Conservation (phyloP, 2,797 vertebrate genomes). For the Lithobates sylvaticus region DNA sequence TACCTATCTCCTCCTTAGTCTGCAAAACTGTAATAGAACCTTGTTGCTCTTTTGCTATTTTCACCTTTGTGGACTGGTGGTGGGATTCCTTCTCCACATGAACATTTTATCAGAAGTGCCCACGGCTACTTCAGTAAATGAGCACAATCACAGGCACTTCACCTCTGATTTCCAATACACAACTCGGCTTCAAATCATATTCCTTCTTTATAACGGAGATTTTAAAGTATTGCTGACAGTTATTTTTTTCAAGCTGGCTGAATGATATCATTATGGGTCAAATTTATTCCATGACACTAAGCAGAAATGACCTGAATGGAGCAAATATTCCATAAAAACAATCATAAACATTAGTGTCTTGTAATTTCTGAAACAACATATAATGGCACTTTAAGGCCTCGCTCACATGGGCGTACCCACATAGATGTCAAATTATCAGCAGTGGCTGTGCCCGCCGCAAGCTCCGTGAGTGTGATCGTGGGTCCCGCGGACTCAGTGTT, state of each 20-base stretch:
- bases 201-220: slow-evolving; percentile 19
- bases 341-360: too few relatives aligned
- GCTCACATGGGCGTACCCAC: too few relatives aligned
- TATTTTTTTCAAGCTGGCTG: not conserved
- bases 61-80: slow-evolving; percentile 12
- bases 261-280: not conserved
- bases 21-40: not conserved
- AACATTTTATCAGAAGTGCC: slow-evolving; percentile 23
- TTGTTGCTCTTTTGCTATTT: slow-evolving; percentile 5
- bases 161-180: slow-evolving; percentile 38
- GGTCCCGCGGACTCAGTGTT: too few relatives aligned
- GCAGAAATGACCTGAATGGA: too few relatives aligned
- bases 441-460: too few relatives aligned
- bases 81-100: not conserved
- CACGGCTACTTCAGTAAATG: slow-evolving; percentile 18
- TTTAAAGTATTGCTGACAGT: slow-evolving; percentile 25
- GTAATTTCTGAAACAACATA: too few relatives aligned
- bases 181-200: slow-evolving; percentile 28
- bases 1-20: too few relatives aligned
- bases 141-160: slow-evolving; percentile 34
- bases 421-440: too few relatives aligned
- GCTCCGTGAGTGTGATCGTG: too few relatives aligned
- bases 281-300: not conserved
- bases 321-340: too few relatives aligned
- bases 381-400: too few relatives aligned